Conservation (phyloP, 2,113 vertebrate genomes). For the Pandion haliaetus region DNA sequence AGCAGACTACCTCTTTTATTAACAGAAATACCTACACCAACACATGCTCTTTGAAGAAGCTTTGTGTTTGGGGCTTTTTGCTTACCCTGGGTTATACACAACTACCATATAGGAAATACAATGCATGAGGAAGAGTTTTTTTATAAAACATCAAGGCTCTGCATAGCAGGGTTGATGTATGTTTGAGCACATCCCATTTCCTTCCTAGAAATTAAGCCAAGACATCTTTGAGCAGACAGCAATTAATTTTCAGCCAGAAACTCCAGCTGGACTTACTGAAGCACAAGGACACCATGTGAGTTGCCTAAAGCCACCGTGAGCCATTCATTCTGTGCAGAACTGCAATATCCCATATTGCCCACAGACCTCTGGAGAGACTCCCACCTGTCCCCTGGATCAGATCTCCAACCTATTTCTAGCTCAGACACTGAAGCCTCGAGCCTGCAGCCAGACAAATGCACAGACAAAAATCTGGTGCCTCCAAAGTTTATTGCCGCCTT, state of each 20-base stretch:
- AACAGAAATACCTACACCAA: not conserved
- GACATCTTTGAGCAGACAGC: constrained; percentile 31
- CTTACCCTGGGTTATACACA: not conserved
- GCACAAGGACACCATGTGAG: not conserved
- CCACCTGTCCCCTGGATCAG: not conserved
- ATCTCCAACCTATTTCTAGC: not conserved
- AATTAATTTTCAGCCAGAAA: constrained; percentile 27
- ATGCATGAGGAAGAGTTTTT: not conserved
- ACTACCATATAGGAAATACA: not conserved
- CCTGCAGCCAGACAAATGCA: not conserved
- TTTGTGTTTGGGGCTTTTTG: not conserved
- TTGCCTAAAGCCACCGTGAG: not conserved
- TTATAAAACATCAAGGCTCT: not conserved
- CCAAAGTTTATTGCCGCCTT: not conserved
- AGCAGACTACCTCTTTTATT: not conserved
- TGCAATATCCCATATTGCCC: not conserved
- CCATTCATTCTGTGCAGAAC: not conserved
- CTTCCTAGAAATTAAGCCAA: constrained; percentile 39
- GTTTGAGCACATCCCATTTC: not conserved
- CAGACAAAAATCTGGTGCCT: not conserved
- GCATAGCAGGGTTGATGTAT: not conserved
- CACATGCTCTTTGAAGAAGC: not conserved
- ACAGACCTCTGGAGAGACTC: not conserved
- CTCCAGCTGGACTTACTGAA: constrained; percentile 24
- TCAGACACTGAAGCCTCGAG: not conserved